These are phyloP conservation scores for cattle (Bos taurus) DNA, from an alignment of 2,113 vertebrate species.

Conservation along the genomic window ARS-UCD2.0 NC_037331.1:80903001-80903500, in stretches of 20 bases:
- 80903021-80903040: not conserved
- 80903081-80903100: not conserved
- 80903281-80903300: not conserved
- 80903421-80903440: not conserved
- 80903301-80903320: not conserved
- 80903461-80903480: not conserved
- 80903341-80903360: not conserved
- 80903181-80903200: not conserved
- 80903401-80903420: not conserved
- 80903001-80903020: not conserved
- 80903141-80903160: not conserved
- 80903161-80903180: not conserved
- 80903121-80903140: not conserved
- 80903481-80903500: not conserved
- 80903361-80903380: not conserved
- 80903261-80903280: not conserved
- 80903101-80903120: not conserved
- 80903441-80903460: not conserved
- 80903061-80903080: not conserved
- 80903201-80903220: not conserved
- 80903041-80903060: not conserved
- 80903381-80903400: not conserved
- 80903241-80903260: not conserved
- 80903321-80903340: not conserved
- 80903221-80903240: not conserved